These are phyloP conservation scores for Hozukius guyotensis DNA, from an alignment of 2,797 vertebrate species.

Conservation along the genomic window DNA sequence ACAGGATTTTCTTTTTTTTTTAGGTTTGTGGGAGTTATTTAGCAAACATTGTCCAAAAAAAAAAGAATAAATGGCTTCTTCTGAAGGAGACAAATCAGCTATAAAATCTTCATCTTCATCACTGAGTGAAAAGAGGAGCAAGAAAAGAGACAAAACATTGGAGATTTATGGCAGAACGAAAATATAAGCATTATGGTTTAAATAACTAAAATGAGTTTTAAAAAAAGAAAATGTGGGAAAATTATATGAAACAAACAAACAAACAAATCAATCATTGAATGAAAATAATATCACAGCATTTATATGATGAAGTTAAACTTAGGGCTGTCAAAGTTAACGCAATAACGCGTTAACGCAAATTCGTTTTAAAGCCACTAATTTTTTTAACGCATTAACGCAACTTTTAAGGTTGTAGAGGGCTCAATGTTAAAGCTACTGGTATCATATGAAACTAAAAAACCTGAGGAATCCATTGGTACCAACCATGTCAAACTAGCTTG, in stretches of 20 bases:
- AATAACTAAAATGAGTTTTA: neutral
- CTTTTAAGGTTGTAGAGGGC: too few species aligned
- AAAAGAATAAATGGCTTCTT: neutral
- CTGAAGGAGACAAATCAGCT: neutral
- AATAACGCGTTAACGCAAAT: fast-evolving
- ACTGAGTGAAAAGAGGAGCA: neutral
- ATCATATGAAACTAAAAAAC: too few species aligned
- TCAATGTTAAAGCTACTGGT: too few species aligned
- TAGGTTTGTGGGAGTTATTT: neutral
- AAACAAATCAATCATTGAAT: too few species aligned
- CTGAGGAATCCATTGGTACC: too few species aligned
- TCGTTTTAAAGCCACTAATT: too few species aligned
- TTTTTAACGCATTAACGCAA: too few species aligned
- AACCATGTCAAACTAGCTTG: too few species aligned
- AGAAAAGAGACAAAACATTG: neutral
- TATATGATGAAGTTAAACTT: too few species aligned
- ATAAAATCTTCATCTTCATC: neutral
- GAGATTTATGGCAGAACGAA: neutral
- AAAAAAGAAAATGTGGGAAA: neutral
- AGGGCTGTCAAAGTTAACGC: too few species aligned
- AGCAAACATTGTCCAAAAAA: neutral
- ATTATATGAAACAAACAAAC: neutral
- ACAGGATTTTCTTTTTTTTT: neutral
- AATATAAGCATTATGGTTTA: neutral
- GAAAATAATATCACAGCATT: neutral